Evolutionary conservation across 2,888 invertebrate genomes (phyloP), one percentile per base, ranked within the genome.

Genomic region (Strigamia maritima): DNA sequence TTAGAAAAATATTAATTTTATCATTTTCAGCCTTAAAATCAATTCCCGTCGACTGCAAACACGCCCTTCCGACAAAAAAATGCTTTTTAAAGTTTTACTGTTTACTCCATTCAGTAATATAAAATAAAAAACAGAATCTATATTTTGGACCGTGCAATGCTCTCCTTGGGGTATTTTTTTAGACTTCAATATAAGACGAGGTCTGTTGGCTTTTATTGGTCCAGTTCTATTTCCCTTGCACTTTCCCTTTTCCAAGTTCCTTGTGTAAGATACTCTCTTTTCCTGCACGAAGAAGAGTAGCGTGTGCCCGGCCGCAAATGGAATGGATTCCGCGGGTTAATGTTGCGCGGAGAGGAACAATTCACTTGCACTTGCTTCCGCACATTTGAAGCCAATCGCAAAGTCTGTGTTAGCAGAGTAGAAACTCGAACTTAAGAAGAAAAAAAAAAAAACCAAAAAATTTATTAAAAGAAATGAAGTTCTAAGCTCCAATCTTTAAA

Each of bases 161-260:
- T 70, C 70, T 70, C n/a, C 70, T 70, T 70, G 28, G 70, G 28
- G 28, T 26, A 26, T 70, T 70, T 70, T 70, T 70, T 70, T 70
- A 3, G 28, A 10, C 70, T 70, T 70, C 70, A 70, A 70, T 70
- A 70, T 70, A 70, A 28, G 28, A 28, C 70, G 26, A 70, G 70
- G 70, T 70, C 70, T 70, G 70, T 28, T 70, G 70, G 70, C 70
- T 70, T 70, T 70, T 70, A 70, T 70, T 70, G 70, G 70, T 70
- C 70, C 70, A 70, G 70, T 70, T 70, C 70, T 70, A 70, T 70
- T 70, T 70, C 70, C 70, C 70, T 70, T 70, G 70, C 70, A 70
- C 70, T 70, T 70, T 70, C 28, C 70, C 70, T 70, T 26, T 70
- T 70, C 70, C 28, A 70, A 70, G 70, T 70, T 70, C 70, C 70